These are phyloP conservation scores for Desmophyllum pertusum DNA, from an alignment of 92 coral and sea anemone species.

Conservation along the genomic window DNA sequence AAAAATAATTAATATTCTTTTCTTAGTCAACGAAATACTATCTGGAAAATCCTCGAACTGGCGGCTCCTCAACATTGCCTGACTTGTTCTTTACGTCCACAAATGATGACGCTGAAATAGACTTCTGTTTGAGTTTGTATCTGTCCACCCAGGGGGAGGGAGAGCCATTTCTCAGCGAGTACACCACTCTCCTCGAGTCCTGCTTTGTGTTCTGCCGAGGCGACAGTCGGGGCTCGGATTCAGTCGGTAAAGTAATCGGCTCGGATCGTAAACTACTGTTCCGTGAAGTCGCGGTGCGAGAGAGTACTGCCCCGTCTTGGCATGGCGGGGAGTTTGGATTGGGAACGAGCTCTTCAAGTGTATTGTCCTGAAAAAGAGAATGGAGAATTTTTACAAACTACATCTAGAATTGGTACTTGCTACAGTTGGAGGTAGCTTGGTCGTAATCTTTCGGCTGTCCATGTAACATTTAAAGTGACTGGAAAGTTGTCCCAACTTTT, in stretches of 20 bases:
- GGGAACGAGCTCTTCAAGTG: constrained; percentile 62
- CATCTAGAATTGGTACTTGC: too few species aligned
- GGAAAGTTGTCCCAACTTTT: too few species aligned
- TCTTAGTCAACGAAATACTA: neutral
- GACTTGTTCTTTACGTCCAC: constrained; percentile 47
- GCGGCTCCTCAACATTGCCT: constrained; percentile 34
- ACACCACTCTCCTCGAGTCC: constrained; percentile 51
- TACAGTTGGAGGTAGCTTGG: too few species aligned
- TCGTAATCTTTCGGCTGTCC: too few species aligned
- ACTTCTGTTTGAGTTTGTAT: constrained; percentile 89
- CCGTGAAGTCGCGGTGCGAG: constrained; percentile 45
- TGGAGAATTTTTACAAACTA: neutral
- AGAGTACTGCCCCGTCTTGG: constrained; percentile 58
- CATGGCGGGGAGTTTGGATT: constrained; percentile 51
- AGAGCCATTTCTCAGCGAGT: constrained; percentile 82
- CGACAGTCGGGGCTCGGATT: constrained; percentile 35
- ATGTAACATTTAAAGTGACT: too few species aligned
- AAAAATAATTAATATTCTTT: neutral
- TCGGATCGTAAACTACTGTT: constrained; percentile 51
- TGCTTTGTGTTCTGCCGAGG: constrained; percentile 23
- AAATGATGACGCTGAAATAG: constrained; percentile 64
- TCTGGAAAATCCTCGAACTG: constrained; percentile 69
- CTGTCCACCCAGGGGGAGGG: constrained; percentile 96
- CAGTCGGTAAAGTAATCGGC: constrained; percentile 39
- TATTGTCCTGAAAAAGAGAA: constrained; percentile 17